Conservation (phyloP, 2,888 invertebrate species). For the Litoditis marina region DNA sequence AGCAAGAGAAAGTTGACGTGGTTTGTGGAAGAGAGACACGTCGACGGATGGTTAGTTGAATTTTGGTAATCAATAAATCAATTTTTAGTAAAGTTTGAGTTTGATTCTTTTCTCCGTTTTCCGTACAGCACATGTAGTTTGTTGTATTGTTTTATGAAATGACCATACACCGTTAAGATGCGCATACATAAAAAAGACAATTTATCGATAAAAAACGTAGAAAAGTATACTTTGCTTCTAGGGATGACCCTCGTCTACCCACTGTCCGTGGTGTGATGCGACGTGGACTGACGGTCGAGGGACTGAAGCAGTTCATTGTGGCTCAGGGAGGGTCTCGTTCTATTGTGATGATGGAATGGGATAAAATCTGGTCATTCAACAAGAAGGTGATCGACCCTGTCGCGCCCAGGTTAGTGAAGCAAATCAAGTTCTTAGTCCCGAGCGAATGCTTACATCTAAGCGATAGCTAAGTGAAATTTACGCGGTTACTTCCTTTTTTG, state of each 20-base stretch:
- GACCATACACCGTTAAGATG: too few relatives aligned
- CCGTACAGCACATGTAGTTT: background rate
- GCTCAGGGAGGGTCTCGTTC: slow-evolving; percentile 93
- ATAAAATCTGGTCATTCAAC: slow-evolving; percentile 99
- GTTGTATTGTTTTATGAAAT: too few relatives aligned
- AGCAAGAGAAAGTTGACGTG: slow-evolving; percentile 95
- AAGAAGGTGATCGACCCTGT: slow-evolving; percentile 97
- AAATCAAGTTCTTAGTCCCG: too few relatives aligned
- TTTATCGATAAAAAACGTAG: too few relatives aligned
- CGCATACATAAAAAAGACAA: slow-evolving; percentile 2
- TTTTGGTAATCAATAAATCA: slow-evolving; percentile 60
- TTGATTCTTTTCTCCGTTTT: background rate
- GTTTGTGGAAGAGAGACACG: slow-evolving; percentile 89
- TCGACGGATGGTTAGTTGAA: slow-evolving; percentile 81
- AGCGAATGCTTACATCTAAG: background rate
- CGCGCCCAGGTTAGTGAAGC: slow-evolving; percentile 75
- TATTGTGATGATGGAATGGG: slow-evolving; percentile 99
- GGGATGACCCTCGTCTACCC: slow-evolving; percentile 69
- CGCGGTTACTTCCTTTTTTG: too few relatives aligned
- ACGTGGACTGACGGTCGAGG: slow-evolving; percentile 95
- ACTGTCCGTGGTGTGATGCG: slow-evolving; percentile 93
- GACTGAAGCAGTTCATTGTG: slow-evolving; percentile 89
- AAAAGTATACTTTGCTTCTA: background rate
- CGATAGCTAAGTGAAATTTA: too few relatives aligned
- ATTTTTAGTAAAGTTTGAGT: background rate